Percentiles rank a stretch among this genome's conserved stretches.
These are phyloP conservation scores for Drosophila kanekoi DNA, from an alignment of 2,888 invertebrate genomes.

Conservation along the genomic window DNA sequence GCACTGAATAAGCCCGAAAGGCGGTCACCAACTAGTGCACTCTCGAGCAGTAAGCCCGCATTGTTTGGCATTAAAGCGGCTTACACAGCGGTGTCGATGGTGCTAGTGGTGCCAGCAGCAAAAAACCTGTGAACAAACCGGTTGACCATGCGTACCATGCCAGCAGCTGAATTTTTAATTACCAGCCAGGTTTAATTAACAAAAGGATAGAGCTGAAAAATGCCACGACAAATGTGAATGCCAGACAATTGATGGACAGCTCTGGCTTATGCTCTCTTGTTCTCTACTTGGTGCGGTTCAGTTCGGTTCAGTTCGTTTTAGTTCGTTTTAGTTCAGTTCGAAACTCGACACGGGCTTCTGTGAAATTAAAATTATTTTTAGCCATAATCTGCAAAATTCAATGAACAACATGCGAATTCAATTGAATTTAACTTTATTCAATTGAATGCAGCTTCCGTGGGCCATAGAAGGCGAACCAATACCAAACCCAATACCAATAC, in stretches of 20 bases:
- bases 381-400: slow-evolving; percentile 75
- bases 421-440: slow-evolving; percentile 76
- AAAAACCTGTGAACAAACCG: slow-evolving; percentile 11
- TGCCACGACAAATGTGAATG: slow-evolving; percentile 29
- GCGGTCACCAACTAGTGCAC: slow-evolving; percentile 11
- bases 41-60: slow-evolving; percentile 22
- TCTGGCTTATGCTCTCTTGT: not conserved
- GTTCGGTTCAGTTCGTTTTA: not conserved
- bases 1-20: slow-evolving; percentile 10
- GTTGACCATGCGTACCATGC: slow-evolving; percentile 11
- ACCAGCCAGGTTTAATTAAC: slow-evolving; percentile 64
- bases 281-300: too few relatives aligned
- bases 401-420: slow-evolving; percentile 72
- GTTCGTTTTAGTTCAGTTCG: not conserved
- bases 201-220: slow-evolving; percentile 18
- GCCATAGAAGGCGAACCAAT: slow-evolving; percentile 14
- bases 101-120: not conserved
- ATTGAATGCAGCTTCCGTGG: slow-evolving; percentile 50
- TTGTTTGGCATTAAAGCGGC: slow-evolving; percentile 64
- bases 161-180: slow-evolving; percentile 66
- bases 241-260: slow-evolving; percentile 31
- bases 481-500: slow-evolving; percentile 16
- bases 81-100: slow-evolving; percentile 28
- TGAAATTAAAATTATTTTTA: slow-evolving; percentile 76
- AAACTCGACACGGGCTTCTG: slow-evolving; percentile 27